phyloP scores from a whole-genome alignment of 2,797 vertebrate species.

The Lagorchestes hirsutus region DNA sequence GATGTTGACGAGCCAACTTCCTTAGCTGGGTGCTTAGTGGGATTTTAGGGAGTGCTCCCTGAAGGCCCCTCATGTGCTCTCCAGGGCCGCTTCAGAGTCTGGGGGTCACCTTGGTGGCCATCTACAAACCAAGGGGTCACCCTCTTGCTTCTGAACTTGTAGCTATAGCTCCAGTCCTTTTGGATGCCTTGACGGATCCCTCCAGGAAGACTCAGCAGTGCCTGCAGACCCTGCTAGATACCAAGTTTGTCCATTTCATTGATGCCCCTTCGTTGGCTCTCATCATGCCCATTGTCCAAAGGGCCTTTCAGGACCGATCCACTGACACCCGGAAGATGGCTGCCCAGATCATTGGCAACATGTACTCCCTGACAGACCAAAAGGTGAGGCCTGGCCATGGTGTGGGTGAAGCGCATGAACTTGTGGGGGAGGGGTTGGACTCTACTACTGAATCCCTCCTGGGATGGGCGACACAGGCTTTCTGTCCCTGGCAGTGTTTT shows the following conservation, averaged over 20 bases:
- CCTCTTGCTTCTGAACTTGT: conserved; percentile 54
- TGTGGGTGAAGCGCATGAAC: neutral
- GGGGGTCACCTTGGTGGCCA: neutral
- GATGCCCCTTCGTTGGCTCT: conserved; percentile 97
- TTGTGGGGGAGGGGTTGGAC: neutral
- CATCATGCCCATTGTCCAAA: conserved; percentile 99
- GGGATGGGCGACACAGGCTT: neutral
- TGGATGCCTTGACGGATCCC: conserved; percentile 97
- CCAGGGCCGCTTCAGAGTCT: neutral
- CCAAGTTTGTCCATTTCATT: conserved; percentile 99
- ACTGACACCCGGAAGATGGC: conserved; percentile 99
- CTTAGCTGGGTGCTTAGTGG: neutral
- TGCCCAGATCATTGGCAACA: conserved; percentile 99
- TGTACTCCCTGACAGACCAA: conserved; percentile 99
- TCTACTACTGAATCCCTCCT: neutral
- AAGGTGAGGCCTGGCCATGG: conserved; percentile 88
- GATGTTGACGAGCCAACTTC: neutral
- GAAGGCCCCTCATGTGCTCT: neutral
- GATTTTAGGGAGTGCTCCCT: neutral
- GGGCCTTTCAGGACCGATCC: conserved; percentile 98
- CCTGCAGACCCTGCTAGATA: conserved; percentile 97
- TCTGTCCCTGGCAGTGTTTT: conserved; percentile 17
- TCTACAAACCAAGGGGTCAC: neutral
- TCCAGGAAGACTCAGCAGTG: conserved; percentile 96
- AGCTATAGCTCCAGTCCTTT: conserved; percentile 96